Evolutionary conservation across 2,797 vertebrate species (phyloP), one percentile per base, ranked within the genome.

Genomic region (Anisognathus igniventris): DNA sequence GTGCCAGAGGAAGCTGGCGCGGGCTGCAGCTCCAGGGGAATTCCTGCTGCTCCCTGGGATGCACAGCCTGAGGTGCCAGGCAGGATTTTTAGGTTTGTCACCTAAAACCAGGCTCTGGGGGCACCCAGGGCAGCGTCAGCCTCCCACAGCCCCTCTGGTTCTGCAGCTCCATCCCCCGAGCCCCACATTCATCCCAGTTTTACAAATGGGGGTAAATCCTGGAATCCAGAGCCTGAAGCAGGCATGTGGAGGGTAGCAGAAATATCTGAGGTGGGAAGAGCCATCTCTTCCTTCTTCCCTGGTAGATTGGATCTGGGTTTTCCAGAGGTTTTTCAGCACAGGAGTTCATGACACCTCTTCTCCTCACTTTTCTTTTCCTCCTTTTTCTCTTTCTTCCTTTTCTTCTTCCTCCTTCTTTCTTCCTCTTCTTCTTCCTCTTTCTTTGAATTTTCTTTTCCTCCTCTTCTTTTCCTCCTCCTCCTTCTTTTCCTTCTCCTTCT

Each of bases 161-260:
- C 0, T 14, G 39, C 58, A 64, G 40, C 5, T 27, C 7, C 9
- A 4, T 30, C 8, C 33, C 20, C 40, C 13, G 17, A 20, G 12
- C 15, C 19, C 30, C 22, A 0, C 1, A 3, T 3, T 4, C 21
- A 21, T 9, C 27, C n/a, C 40, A 1, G 1, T 7, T 37, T 35
- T 39, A 42, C 40, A 20, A 13, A 11, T 1, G 28, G n/a, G 27
- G 30, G 14, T 5, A n/a, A 64, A 60, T 16, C 54, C 2, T 1
- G 25, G 4, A 30, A 24, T 7, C 2, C 76, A 14, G 62, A 6
- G 14, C 7, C 12, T 28, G 40, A 2, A 6, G 20, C 44, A 30
- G 19, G 3, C 0, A 4, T 0, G 2, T 5, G 50, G 9, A 33
- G 54, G 21, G 14, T 0, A 9, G 40, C 18, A 12, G n/a, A 22